Conservation (phyloP, 2,797 vertebrate genomes). For the Tachyglossus aculeatus region DNA sequence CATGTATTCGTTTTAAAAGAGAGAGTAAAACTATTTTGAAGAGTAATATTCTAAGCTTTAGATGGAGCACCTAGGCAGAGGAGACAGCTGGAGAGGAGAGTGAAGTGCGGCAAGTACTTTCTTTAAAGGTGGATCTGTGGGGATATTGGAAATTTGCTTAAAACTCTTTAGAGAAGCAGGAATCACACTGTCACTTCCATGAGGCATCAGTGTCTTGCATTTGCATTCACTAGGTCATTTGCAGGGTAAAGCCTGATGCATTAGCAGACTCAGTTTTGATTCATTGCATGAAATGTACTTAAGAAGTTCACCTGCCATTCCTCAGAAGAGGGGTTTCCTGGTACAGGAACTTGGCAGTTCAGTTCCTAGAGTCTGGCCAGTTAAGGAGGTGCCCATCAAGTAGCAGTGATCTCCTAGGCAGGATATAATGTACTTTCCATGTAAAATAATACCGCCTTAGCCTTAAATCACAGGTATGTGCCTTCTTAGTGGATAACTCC, state of each 20-base stretch:
- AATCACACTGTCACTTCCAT: slow-evolving; percentile 59
- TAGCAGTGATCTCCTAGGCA: slow-evolving; percentile 41
- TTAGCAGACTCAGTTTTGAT: slow-evolving; percentile 58
- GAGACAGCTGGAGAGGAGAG: slow-evolving; percentile 29
- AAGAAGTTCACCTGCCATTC: not conserved
- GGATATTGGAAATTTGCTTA: slow-evolving; percentile 29
- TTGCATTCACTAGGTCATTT: slow-evolving; percentile 62
- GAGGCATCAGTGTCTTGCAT: slow-evolving; percentile 59
- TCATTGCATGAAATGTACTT: slow-evolving; percentile 34
- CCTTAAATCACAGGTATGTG: slow-evolving; percentile 82
- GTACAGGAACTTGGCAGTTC: slow-evolving; percentile 25
- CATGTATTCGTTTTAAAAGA: slow-evolving; percentile 67
- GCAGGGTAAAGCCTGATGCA: slow-evolving; percentile 39
- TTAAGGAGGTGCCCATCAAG: slow-evolving; percentile 29
- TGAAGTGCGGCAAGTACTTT: slow-evolving; percentile 55
- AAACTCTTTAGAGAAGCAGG: slow-evolving; percentile 59
- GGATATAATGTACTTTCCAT: slow-evolving; percentile 62
- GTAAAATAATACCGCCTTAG: slow-evolving; percentile 69
- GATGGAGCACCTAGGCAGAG: slow-evolving; percentile 34
- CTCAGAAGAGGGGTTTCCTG: not conserved
- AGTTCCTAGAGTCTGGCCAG: slow-evolving; percentile 32
- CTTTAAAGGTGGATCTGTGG: slow-evolving; percentile 36
- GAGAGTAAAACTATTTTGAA: slow-evolving; percentile 71
- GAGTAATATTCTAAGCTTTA: slow-evolving; percentile 61
- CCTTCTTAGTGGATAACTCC: slow-evolving; percentile 74